phyloP scores from a whole-genome alignment of 2,113 vertebrate species.

The Cololabis saira region DNA sequence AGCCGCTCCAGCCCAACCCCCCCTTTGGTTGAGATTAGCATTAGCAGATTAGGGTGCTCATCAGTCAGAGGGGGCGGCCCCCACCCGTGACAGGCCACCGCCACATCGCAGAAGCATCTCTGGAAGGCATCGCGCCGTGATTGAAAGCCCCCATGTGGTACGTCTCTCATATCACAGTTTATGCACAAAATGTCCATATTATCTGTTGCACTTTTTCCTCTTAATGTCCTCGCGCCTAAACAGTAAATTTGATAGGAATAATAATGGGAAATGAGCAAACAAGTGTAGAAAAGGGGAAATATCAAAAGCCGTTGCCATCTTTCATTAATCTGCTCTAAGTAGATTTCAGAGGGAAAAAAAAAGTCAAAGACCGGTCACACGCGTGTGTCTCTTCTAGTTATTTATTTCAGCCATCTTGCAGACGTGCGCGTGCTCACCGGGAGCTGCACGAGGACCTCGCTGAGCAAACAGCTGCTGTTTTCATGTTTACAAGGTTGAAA shows the following conservation, averaged over 20 bases:
- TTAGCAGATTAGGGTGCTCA: conserved; percentile 99
- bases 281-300: conserved; percentile 82
- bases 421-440: too few relatives aligned
- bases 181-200: conserved; percentile 92
- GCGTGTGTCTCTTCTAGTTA: conserved; percentile 37
- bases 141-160: conserved; percentile 98
- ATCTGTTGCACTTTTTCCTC: conserved; percentile 89
- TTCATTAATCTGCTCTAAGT: conserved; percentile 56
- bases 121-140: conserved; percentile 96
- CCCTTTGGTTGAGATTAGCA: conserved; percentile 95
- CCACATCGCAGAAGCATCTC: conserved; percentile 96
- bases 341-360: conserved; percentile 87
- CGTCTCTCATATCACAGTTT: conserved; percentile 95
- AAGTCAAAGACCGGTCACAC: conserved; percentile 81
- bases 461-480: too few relatives aligned
- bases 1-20: conserved; percentile 75
- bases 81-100: conserved; percentile 85
- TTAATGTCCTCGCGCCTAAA: conserved; percentile 90
- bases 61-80: conserved; percentile 89
- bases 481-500: too few relatives aligned
- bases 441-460: too few relatives aligned
- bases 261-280: background rate
- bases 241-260: conserved; percentile 87
- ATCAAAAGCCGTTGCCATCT: background rate
- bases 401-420: too few relatives aligned